Conservation (phyloP, 2,888 invertebrate species). For the Scaptomyza flava region DNA sequence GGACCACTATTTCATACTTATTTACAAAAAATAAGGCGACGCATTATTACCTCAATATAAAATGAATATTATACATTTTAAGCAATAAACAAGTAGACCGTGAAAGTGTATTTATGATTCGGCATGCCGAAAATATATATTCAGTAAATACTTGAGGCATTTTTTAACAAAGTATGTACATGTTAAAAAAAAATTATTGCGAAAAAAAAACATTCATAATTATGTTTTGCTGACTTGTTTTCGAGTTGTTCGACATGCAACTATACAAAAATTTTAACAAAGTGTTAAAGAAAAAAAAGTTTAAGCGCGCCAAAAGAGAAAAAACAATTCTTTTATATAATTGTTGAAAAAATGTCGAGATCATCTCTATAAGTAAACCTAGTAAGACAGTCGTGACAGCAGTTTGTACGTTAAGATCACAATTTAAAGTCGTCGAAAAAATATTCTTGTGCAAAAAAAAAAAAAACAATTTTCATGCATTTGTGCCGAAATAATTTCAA, state of each 20-base stretch:
- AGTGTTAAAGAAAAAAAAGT: background rate
- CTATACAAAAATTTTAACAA: constrained; percentile 60
- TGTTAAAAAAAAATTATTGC: background rate
- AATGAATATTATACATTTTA: too few species aligned
- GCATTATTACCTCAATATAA: too few species aligned
- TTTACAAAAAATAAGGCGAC: too few species aligned
- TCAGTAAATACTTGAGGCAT: background rate
- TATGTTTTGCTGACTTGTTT: constrained; percentile 67
- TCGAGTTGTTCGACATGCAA: constrained; percentile 68
- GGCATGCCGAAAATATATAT: background rate
- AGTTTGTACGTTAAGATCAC: constrained; percentile 45
- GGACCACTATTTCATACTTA: too few species aligned
- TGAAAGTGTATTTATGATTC: background rate
- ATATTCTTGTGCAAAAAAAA: background rate
- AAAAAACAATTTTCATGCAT: background rate
- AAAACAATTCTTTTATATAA: background rate
- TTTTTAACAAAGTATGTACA: background rate
- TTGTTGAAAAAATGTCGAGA: constrained; percentile 2
- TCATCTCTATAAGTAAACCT: constrained; percentile 49
- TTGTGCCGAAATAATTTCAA: background rate
- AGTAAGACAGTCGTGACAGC: constrained; percentile 14
- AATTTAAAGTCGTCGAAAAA: constrained; percentile 7
- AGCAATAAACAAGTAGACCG: too few species aligned
- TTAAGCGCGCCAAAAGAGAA: constrained; percentile 7
- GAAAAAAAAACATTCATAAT: constrained; percentile 4